Evolutionary conservation across 1,140 invertebrate genomes (phyloP), one percentile per base, ranked within the genome.

Genomic region (Scylla paramamosain): DNA sequence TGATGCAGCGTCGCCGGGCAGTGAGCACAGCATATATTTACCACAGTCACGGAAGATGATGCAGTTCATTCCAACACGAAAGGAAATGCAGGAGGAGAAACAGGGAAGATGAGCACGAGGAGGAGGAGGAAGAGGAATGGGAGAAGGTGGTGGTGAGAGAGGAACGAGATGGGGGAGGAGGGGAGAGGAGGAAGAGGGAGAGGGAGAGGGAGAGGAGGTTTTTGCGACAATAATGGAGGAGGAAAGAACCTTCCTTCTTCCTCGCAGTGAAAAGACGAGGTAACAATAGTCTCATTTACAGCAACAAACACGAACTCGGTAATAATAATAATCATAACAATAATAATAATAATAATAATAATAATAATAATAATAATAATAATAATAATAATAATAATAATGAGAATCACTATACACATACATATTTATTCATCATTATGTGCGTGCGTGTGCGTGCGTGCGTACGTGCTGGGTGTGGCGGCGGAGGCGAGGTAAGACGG

Each of bases 401-500:
- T 32, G 4, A 87, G 4, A 88, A 88, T 88, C 28, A 88, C 0
- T 29, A 88, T 0, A 29, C 28, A 3, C 6, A 29, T 88, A 12
- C 32, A 39, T 31, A 0, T 0, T 12, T 29, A 86, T n/a, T 31
- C n/a, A 12, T 86, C 28, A 6, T 29, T 31, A 12, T 87, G 84
- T 87, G 84, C 20, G 83, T 84, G 83, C 20, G 83, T 84, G 83
- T 86, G 83, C 0, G 83, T 86, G 83, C 25, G 83, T 86, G 83
- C 25, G 83, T 86, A 14, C 25, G 83, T 86, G 83, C 39, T 77
- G 67, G 67, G 20, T 25, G 25, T n/a, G 67, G 67, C n/a, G 67
- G 67, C 20, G 67, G 8, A n/a, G 67, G 20, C 67, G 25, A 59
- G 52, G 67, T n/a, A n/a, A 77, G 20, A n/a, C 20, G 16, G 67